phyloP scores from a whole-genome alignment of 2,888 invertebrate species.

The Onchidella celtica region DNA sequence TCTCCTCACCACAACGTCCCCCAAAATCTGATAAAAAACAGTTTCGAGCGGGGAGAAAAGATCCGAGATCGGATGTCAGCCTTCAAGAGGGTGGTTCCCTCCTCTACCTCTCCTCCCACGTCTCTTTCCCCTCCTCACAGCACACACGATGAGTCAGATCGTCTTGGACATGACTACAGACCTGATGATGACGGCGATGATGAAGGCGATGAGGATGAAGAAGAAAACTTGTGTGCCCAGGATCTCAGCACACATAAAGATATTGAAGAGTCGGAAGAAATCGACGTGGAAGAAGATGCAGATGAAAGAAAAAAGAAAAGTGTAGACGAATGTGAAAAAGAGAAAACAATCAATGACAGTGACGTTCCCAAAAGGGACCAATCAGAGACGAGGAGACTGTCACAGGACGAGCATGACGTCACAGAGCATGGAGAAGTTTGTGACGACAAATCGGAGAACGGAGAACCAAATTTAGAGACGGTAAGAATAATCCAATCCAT shows the following conservation, averaged over 20 bases:
- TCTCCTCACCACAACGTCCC: constrained; percentile 6
- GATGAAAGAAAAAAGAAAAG: constrained; percentile 29
- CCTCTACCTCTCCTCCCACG: constrained; percentile 22
- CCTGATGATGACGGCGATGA: constrained; percentile 10
- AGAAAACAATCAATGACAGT: background rate
- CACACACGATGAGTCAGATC: constrained; percentile 16
- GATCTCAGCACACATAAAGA: constrained; percentile 50
- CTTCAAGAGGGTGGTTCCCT: constrained; percentile 44
- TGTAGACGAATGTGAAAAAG: constrained; percentile 1
- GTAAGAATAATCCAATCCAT: constrained; percentile 2
- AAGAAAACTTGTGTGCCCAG: constrained; percentile 42
- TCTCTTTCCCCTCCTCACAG: constrained; percentile 16
- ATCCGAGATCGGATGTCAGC: constrained; percentile 39
- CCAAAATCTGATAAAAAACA: constrained; percentile 22
- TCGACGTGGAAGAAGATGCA: constrained; percentile 53
- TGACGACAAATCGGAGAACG: constrained; percentile 14
- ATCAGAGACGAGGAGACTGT: background rate
- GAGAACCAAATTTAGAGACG: background rate
- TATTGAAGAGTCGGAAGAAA: constrained; percentile 58
- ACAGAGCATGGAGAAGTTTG: background rate
- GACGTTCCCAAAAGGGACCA: background rate
- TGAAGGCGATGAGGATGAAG: constrained; percentile 39
- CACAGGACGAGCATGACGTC: background rate
- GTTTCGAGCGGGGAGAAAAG: constrained; percentile 34
- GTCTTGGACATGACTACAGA: constrained; percentile 11